Percentiles rank a stretch among this genome's conserved stretches.
phyloP scores from a whole-genome alignment of 1,140 invertebrate genomes.

The Zaprionus vittiger region DNA sequence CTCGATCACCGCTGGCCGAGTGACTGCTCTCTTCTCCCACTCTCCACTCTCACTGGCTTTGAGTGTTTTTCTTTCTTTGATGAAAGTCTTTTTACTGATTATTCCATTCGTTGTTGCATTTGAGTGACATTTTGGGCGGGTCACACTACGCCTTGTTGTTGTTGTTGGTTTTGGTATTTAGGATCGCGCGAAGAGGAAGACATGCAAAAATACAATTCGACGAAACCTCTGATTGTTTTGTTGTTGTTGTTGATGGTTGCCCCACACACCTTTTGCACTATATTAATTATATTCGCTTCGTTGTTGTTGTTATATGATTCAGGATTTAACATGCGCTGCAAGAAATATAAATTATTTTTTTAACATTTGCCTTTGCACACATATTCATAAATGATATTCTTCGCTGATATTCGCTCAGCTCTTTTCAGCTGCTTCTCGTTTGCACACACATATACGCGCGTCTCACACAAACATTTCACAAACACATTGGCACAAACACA shows the following conservation, averaged over 20 bases:
- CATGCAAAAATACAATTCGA: conserved; percentile 34
- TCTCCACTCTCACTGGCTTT: conserved; percentile 15
- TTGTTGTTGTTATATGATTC: conserved; percentile 42
- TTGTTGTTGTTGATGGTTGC: conserved; percentile 30
- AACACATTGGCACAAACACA: conserved; percentile 26
- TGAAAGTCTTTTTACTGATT: conserved; percentile 58
- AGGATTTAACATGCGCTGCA: conserved; percentile 46
- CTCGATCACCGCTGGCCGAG: conserved; percentile 37
- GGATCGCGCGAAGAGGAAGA: conserved; percentile 28
- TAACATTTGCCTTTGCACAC: conserved; percentile 43
- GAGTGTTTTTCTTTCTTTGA: conserved; percentile 14
- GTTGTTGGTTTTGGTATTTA: conserved; percentile 15
- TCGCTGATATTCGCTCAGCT: conserved; percentile 24
- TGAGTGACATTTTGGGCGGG: conserved; percentile 43
- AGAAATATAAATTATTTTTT: conserved; percentile 43
- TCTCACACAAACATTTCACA: conserved; percentile 28
- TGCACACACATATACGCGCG: conserved; percentile 37
- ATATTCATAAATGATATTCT: conserved; percentile 25
- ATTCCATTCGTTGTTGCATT: conserved; percentile 63
- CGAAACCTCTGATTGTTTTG: conserved; percentile 46
- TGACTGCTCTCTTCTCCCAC: conserved; percentile 28
- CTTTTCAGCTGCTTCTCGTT: conserved; percentile 63
- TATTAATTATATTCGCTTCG: conserved; percentile 40
- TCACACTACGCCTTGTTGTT: conserved; percentile 15
- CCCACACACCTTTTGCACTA: conserved; percentile 45